Evolutionary conservation across 2,797 vertebrate genomes (phyloP), one percentile per base, ranked within the genome.

Genomic region (Toxotes lorentzi): DNA sequence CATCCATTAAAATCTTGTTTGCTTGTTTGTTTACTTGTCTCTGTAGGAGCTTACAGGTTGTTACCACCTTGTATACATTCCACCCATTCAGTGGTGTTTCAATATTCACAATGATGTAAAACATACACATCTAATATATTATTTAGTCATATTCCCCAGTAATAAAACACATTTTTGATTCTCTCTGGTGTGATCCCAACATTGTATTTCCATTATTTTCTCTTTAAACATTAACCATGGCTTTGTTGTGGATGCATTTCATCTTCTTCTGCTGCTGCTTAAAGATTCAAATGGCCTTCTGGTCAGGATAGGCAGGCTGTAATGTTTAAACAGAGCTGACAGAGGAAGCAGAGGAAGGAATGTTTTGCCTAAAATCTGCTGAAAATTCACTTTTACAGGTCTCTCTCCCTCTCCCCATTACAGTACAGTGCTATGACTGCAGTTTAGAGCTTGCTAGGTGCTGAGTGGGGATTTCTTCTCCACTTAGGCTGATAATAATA

Each of bases 221-320:
- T 98, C 94, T 96, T 98, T 97, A 98, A 98, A 97, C 96, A 97
- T 98, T 98, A 97, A 98, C 97, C 96, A 92, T 59, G 64, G 91
- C 94, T 94, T 94, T 94, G 94, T 95, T 95, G 86, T 81, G 85
- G 91, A 94, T 93, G 91, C 92, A 90, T 93, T 94, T 78, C 87
- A 87, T 85, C 81, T 71, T 84, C 74, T 85, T 85, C 89, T 43
- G 81, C 83, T 91, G 95, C 83, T 91, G 95, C 91, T 93, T 85
- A 77, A 76, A 91, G 93, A 95, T 95, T 97, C 94, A 89, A 91
- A 93, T 85, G 93, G 93, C 92, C 80, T 79, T 86, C 70, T 92
- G 91, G 88, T 93, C 83, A 83, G 93, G 93, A 93, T 87, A 84
- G 81, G 5, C 35, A 56, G 83, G 73, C 70, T 32, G 73, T 85